Evolutionary conservation across 2,888 invertebrate species (phyloP).

Genomic region (Alloscopus bannaensis): DNA sequence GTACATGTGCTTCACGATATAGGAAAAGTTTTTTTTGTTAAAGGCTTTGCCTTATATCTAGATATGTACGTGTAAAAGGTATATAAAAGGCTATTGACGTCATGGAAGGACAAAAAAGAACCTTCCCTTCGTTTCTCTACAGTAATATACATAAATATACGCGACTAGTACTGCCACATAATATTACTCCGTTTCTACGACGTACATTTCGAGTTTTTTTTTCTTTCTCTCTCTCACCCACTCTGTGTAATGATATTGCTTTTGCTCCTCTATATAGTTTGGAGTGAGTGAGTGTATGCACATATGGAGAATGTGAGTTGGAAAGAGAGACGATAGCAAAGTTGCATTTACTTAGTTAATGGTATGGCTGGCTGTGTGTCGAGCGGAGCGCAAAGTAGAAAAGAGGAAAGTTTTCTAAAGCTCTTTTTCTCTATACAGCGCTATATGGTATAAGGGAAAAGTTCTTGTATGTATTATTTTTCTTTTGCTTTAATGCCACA

Average conservation of each 20-base stretch:
- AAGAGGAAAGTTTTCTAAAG: slow-evolving; percentile 58
- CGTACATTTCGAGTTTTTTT: background rate
- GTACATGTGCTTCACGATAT: slow-evolving; percentile 1
- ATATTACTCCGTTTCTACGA: background rate
- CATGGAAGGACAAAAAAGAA: slow-evolving; percentile 73
- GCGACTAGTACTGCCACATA: background rate
- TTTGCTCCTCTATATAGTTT: slow-evolving; percentile 26
- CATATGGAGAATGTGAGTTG: too few species aligned
- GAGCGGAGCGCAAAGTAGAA: slow-evolving; percentile 30
- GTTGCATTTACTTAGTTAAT: slow-evolving; percentile 51
- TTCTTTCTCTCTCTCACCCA: slow-evolving; percentile 1
- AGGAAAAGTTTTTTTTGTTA: background rate
- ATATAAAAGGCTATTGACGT: slow-evolving; percentile 71
- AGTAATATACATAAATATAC: slow-evolving; percentile 32
- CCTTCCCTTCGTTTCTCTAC: slow-evolving; percentile 64
- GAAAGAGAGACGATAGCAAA: slow-evolving; percentile 22
- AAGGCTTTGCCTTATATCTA: slow-evolving; percentile 15
- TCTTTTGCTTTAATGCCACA: slow-evolving; percentile 32
- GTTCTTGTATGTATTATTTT: slow-evolving; percentile 11
- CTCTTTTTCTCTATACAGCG: slow-evolving; percentile 35
- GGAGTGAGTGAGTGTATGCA: too few species aligned
- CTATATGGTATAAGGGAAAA: background rate
- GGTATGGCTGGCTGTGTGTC: slow-evolving; percentile 48
- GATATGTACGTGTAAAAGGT: slow-evolving; percentile 39
- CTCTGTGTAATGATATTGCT: slow-evolving; percentile 37